Conservation (phyloP, 2,797 vertebrate species). For the Epinephelus awoara region DNA sequence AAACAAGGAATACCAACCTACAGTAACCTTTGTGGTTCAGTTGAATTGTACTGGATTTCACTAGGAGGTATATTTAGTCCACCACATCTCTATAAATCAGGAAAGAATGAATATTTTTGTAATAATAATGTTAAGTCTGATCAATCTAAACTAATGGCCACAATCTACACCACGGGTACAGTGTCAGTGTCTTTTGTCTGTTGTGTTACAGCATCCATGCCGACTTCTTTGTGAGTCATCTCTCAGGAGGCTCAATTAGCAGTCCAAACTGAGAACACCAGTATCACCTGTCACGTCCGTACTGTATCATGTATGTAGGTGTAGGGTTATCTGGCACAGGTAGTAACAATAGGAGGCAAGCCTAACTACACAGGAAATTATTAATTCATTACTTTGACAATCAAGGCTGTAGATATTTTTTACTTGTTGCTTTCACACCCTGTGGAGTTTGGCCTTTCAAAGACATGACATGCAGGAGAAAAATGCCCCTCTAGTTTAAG, state of each 20-base stretch:
- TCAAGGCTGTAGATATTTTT: background rate
- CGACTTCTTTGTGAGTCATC: background rate
- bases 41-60: too few species aligned
- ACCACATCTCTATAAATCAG: too few species aligned
- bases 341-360: background rate
- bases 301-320: background rate
- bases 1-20: too few species aligned
- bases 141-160: background rate
- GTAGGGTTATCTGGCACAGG: background rate
- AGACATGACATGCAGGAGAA: too few species aligned
- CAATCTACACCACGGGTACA: background rate
- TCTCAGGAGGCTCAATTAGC: conserved; percentile 41
- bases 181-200: background rate
- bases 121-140: background rate
- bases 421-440: background rate
- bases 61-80: too few species aligned
- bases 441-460: background rate
- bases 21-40: too few species aligned
- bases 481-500: too few species aligned
- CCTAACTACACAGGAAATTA: background rate
- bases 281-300: background rate
- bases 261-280: background rate
- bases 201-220: conserved; percentile 13
- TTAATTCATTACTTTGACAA: background rate
- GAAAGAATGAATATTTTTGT: too few species aligned